Conservation (phyloP, 2,888 invertebrate genomes). For the Phlogophora meticulosa region DNA sequence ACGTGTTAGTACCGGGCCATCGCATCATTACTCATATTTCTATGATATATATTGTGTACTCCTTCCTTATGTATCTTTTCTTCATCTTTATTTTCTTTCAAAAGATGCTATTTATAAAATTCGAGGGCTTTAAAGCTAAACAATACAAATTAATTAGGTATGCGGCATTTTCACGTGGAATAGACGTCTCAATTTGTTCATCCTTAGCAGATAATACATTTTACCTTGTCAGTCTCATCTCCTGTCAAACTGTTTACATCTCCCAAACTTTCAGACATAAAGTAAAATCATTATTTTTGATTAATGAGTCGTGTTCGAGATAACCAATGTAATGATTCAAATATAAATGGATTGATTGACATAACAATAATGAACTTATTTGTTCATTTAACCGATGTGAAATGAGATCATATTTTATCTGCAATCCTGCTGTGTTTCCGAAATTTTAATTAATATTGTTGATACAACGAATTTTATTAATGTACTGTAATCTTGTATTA, state of each 20-base stretch:
- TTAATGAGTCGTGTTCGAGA: conserved; percentile 56
- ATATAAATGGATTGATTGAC: conserved; percentile 55
- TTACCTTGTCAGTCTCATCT: conserved; percentile 24
- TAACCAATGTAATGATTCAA: conserved; percentile 53
- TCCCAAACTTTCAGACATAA: conserved; percentile 51
- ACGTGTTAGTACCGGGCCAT: not conserved
- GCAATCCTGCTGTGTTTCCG: conserved; percentile 12
- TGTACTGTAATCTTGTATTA: not conserved
- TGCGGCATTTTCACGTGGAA: not conserved
- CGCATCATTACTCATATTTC: conserved; percentile 1
- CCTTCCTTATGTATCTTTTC: not conserved
- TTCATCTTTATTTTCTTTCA: not conserved
- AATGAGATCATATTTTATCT: conserved; percentile 38
- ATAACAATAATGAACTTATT: conserved; percentile 44
- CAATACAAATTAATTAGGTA: not conserved
- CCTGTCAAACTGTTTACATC: conserved; percentile 27
- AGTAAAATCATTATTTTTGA: conserved; percentile 64
- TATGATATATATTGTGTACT: not conserved
- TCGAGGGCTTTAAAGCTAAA: not conserved
- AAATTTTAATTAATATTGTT: conserved; percentile 45
- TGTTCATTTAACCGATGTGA: conserved; percentile 35
- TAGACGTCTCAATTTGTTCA: not conserved
- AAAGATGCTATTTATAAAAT: not conserved
- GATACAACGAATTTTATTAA: conserved; percentile 1
- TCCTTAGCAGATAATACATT: conserved; percentile 20